Base-by-base conservation (phyloP, 2,797 vertebrate genomes). In the Pyrocephalus nanus region DNA sequence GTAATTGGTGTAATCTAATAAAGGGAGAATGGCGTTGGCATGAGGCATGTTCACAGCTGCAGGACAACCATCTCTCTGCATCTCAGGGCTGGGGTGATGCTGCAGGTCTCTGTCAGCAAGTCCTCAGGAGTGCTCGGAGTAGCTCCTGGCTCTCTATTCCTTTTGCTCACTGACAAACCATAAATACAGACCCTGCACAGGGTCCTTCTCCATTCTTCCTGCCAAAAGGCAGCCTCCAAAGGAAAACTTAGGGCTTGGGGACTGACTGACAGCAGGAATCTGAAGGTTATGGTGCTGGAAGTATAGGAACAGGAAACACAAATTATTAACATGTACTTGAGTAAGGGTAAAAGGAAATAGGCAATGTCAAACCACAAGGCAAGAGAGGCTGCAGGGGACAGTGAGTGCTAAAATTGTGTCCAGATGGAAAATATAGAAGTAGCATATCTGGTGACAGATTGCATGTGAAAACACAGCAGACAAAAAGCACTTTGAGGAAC, bases 121-220 rank as follows among this genome's bases (percentile, higher is more conserved):
- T 14, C 20, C 42, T 55, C 71, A 71, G 57, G 32, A 73, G 42
- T 13, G 6, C 40, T 65, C 1, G 0, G 29, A 54, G 36, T 12
- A 54, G 8, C 30, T 83, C 26, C 60, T 58, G 65, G 16, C 36
- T 74, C 57, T 55, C 42, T 36, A 4, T 53, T 67, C 13, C 40
- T 16, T 26, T 51, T 78, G 25, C 12, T 78, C 29, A 60, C 53
- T 34, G n/a, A 13, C n/a, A 84, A 77, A 51, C 5, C 25, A 22
- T 0, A 0, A 27, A 47, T 26, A 36, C 3, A 8, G 53, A 36
- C 7, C 9, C 48, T 71, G 12, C 30, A 80, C 23, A 32, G 15
- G 3, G 2, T 34, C 64, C 18, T 86, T 88, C 55, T 70, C 43
- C 36, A 30, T 27, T 54, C 40, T 38, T 88, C 43, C 51, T 21